Base-by-base conservation (phyloP, 2,888 invertebrate species). In the Drosophila anceps region DNA sequence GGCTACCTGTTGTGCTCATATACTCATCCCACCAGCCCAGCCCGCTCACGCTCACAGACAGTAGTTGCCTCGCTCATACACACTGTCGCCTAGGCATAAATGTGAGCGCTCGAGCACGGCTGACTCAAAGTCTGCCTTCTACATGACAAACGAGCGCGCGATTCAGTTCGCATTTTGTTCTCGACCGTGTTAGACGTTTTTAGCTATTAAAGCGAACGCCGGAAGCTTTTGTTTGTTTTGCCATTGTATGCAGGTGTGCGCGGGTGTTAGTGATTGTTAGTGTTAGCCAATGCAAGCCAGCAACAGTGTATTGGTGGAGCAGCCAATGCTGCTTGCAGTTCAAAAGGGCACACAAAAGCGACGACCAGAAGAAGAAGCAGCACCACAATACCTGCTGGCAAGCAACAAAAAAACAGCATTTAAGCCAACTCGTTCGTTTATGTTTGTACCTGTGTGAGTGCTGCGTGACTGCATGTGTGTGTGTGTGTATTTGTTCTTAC, bases 131-230 rank as follows among this genome's bases (percentile, higher is more conserved):
- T 69, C 80, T 72, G 65, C 72, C 62, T 76, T 76, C 54, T 62
- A 64, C 44, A 61, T 51, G 43, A 59, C 50, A 31, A 46, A 41
- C 62, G 69, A 73, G 69, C 79, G 80, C 78, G 78, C 78, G 64
- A 73, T 79, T 87, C 79, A 88, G 83, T 88, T 87, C 76, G 71
- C 77, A 79, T 79, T 86, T 82, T 82, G 89, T 86, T 84, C 89
- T 88, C 84, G 88, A 69, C 76, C 79, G 83, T 69, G 80, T 75
- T 78, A 70, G 83, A 82, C 74, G 83, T 79, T 48, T 54, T 59
- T 58, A 58, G 37, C 43, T 54, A 15, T 39, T 50, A 13, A 9
- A 35, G 51, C 76, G 76, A 43, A 41, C 73, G 68, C 60, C 69
- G 65, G 64, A 81, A 65, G 65, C 55, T 68, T 66, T 67, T 65